Percentiles rank a stretch among this genome's conserved stretches.
phyloP scores from a whole-genome alignment of 2,888 invertebrate genomes.

The Agrotis exclamationis region DNA sequence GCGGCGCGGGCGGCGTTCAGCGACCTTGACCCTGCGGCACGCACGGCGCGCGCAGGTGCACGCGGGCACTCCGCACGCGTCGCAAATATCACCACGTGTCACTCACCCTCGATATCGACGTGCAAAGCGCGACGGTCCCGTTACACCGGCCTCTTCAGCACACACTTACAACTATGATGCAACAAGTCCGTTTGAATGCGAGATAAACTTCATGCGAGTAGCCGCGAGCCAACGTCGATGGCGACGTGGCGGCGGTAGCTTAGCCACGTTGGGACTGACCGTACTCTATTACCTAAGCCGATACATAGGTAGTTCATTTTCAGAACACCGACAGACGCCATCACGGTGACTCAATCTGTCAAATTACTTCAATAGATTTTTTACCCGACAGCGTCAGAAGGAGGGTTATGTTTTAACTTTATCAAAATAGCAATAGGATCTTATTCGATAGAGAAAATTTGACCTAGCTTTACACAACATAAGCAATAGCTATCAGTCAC shows the following conservation, averaged over 20 bases:
- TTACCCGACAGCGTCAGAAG: no score
- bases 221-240: no score
- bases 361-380: no score
- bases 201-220: conserved; percentile 5
- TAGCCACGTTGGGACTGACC: neutral
- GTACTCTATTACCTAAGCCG: neutral
- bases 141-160: conserved; percentile 49
- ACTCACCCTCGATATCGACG: conserved; percentile 75
- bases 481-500: no score
- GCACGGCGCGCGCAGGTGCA: conserved; percentile 48
- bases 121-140: conserved; percentile 48
- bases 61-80: conserved; percentile 68
- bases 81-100: conserved; percentile 83
- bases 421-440: no score
- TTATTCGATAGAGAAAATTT: no score
- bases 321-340: neutral
- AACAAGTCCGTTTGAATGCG: conserved; percentile 25
- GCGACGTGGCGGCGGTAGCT: neutral
- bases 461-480: no score
- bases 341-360: no score
- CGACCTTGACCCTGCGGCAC: conserved; percentile 68
- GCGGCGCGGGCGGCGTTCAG: conserved; percentile 1
- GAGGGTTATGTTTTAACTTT: no score
- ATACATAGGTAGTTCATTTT: neutral
- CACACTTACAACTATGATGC: conserved; percentile 34